A percentile compares a stretch with the other conserved stretches of the same genome.
phyloP scores from a whole-genome alignment of 2,113 vertebrate genomes.

The Vombatus ursinus region DNA sequence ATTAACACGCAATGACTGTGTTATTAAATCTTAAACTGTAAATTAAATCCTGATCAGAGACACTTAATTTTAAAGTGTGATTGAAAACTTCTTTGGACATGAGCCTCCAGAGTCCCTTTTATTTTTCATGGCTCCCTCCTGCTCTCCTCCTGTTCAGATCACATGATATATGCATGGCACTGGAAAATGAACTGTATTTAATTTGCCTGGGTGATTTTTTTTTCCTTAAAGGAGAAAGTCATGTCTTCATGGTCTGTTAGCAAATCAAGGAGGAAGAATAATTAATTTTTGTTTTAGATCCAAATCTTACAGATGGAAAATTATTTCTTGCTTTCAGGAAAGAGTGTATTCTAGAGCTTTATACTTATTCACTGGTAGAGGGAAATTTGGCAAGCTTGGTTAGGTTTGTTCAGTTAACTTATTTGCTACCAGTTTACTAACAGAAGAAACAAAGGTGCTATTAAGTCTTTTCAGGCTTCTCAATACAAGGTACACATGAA shows the following conservation, averaged over 20 bases:
- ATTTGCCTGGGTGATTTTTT: constrained; percentile 34
- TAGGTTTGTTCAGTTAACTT: not conserved
- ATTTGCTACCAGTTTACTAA: not conserved
- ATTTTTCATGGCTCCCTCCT: constrained; percentile 64
- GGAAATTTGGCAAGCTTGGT: not conserved
- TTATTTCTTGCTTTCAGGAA: constrained; percentile 7
- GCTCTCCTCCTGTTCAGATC: not conserved
- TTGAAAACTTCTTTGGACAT: constrained; percentile 77
- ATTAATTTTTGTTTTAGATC: constrained; percentile 32
- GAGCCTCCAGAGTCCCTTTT: constrained; percentile 55
- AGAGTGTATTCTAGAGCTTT: not conserved
- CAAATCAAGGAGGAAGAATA: constrained; percentile 31
- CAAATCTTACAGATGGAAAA: constrained; percentile 50
- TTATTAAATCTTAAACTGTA: constrained; percentile 84
- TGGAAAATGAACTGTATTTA: constrained; percentile 23
- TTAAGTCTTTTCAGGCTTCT: not conserved
- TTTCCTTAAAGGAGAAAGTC: constrained; percentile 46
- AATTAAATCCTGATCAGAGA: constrained; percentile 83
- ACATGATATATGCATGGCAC: not conserved
- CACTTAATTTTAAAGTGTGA: constrained; percentile 81
- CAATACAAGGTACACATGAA: constrained; percentile 1
- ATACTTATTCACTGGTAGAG: not conserved
- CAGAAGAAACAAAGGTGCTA: not conserved
- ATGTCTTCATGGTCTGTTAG: constrained; percentile 24
- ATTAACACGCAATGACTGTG: constrained; percentile 82